phyloP scores from a whole-genome alignment of 2,797 vertebrate genomes.

The Characodon lateralis region DNA sequence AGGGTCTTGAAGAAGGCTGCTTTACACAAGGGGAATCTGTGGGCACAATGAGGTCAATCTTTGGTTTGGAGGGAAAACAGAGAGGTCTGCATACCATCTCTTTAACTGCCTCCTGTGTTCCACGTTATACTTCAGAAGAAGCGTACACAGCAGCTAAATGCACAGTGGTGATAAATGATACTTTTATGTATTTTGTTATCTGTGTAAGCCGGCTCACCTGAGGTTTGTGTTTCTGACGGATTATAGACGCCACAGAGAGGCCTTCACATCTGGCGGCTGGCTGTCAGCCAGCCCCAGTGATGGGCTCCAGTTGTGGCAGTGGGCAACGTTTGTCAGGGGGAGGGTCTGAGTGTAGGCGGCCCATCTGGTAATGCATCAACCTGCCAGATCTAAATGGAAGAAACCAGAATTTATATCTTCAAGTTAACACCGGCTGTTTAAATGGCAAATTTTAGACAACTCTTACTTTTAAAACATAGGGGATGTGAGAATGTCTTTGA shows the following conservation, averaged over 20 bases:
- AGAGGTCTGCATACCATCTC: slow-evolving; percentile 35
- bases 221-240: slow-evolving; percentile 55
- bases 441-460: slow-evolving; percentile 3
- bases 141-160: not conserved
- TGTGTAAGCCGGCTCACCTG: slow-evolving; percentile 39
- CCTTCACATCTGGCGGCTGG: slow-evolving; percentile 77
- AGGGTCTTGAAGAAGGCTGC: slow-evolving; percentile 60
- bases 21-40: slow-evolving; percentile 68
- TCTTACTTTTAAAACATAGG: not conserved
- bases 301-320: slow-evolving; percentile 75
- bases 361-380: slow-evolving; percentile 64
- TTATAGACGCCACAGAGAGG: slow-evolving; percentile 47
- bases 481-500: not conserved
- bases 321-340: slow-evolving; percentile 62
- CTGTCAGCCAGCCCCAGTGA: slow-evolving; percentile 58
- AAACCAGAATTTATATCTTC: slow-evolving; percentile 49
- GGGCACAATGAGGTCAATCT: slow-evolving; percentile 67
- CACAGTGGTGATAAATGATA: slow-evolving; percentile 5
- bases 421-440: slow-evolving; percentile 16
- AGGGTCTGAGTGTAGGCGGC: slow-evolving; percentile 53
- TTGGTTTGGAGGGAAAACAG: slow-evolving; percentile 59
- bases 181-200: slow-evolving; percentile 29
- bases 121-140: not conserved
- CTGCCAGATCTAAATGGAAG: slow-evolving; percentile 30
- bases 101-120: slow-evolving; percentile 40